Conservation (phyloP, 2,888 invertebrate species). For the Zele albiditarsus region DNA sequence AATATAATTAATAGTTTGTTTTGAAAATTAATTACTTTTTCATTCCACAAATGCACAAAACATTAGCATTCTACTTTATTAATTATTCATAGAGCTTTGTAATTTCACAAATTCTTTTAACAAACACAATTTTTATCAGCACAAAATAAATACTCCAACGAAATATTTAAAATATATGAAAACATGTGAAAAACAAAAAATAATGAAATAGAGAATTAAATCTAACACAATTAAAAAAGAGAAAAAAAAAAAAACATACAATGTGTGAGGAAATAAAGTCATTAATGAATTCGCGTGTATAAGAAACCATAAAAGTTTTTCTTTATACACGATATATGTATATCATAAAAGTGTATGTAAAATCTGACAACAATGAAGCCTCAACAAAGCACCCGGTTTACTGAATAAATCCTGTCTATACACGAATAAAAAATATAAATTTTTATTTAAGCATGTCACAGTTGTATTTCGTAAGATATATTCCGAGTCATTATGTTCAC, state of each 20-base stretch:
- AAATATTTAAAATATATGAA: neutral
- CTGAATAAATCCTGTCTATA: neutral
- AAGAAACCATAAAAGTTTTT: constrained; percentile 22
- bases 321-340: neutral
- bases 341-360: constrained; percentile 25
- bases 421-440: neutral
- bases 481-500: neutral
- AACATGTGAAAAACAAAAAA: neutral
- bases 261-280: constrained; percentile 6
- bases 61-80: too few relatives aligned
- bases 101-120: too few relatives aligned
- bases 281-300: constrained; percentile 25
- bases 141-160: too few relatives aligned
- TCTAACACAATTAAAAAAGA: neutral
- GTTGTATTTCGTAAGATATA: neutral
- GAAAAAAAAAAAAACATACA: neutral
- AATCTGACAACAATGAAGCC: constrained; percentile 13
- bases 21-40: neutral
- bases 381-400: neutral
- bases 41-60: too few relatives aligned
- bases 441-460: neutral
- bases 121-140: too few relatives aligned
- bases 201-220: neutral
- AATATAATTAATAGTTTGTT: neutral
- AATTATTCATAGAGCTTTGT: too few relatives aligned